Evolutionary conservation across 2,888 invertebrate species (phyloP).

Genomic region (Allygus modestus): DNA sequence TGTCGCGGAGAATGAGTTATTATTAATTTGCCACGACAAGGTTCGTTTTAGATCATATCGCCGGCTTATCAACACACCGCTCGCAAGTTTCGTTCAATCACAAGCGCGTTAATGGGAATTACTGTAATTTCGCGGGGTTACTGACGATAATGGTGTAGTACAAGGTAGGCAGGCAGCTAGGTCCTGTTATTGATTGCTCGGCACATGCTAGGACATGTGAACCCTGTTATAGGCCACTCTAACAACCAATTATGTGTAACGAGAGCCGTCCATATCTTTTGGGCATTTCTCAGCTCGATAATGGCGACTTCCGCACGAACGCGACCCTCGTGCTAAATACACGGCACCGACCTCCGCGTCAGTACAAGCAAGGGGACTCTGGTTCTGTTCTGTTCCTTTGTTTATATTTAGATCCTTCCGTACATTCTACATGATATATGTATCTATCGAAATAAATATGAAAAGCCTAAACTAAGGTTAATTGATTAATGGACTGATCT

Average conservation of each 20-base stretch:
- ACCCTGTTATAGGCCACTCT: slow-evolving; percentile 10
- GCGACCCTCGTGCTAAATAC: slow-evolving; percentile 5
- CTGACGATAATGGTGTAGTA: background rate
- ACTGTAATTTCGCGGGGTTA: slow-evolving; percentile 3
- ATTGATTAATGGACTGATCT: background rate
- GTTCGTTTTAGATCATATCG: background rate
- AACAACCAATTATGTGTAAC: slow-evolving; percentile 31
- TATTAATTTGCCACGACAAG: slow-evolving; percentile 28
- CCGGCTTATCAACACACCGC: background rate
- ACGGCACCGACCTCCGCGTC: background rate
- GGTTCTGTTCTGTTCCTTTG: background rate
- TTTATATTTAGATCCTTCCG: background rate
- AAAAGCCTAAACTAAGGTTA: background rate
- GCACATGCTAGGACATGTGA: slow-evolving; percentile 38
- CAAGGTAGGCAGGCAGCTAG: slow-evolving; percentile 12
- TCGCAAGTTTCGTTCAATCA: slow-evolving; percentile 4
- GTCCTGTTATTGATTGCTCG: slow-evolving; percentile 28
- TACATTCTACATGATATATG: no score
- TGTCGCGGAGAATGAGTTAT: slow-evolving; percentile 20
- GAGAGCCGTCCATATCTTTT: slow-evolving; percentile 22
- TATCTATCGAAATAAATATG: no score
- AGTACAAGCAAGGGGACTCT: background rate
- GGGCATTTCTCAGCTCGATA: slow-evolving; percentile 30
- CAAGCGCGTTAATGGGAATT: slow-evolving; percentile 9
- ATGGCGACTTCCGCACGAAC: slow-evolving; percentile 7